A percentile compares a stretch with the other conserved stretches of the same genome.
Evolutionary conservation across 2,888 invertebrate genomes (phyloP).

Genomic region (Machimus atricapillus): DNA sequence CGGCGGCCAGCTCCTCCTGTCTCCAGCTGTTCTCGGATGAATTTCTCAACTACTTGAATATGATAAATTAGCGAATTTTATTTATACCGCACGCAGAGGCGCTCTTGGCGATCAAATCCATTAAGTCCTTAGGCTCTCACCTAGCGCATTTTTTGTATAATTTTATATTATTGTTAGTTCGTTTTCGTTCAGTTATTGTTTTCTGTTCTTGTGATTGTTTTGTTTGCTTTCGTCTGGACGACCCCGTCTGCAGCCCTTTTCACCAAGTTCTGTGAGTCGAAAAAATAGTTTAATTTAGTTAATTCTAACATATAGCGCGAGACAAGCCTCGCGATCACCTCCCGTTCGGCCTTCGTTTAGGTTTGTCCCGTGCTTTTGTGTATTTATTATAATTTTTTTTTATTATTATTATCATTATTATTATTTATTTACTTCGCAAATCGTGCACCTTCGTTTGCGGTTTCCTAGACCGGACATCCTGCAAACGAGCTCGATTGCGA

Average conservation of each 20-base stretch:
- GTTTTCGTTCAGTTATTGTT: slow-evolving; percentile 34
- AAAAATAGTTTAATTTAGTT: slow-evolving; percentile 30
- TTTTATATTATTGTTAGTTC: slow-evolving; percentile 34
- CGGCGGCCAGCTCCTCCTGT: slow-evolving; percentile 64
- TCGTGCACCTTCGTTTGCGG: not conserved
- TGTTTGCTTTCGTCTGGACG: slow-evolving; percentile 2
- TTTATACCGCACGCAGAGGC: slow-evolving; percentile 16
- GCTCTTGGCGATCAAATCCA: not conserved
- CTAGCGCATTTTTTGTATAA: not conserved
- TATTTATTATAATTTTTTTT: not conserved
- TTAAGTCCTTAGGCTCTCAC: not conserved
- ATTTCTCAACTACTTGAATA: slow-evolving; percentile 70
- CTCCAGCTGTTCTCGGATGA: slow-evolving; percentile 71
- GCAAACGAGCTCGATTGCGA: not conserved
- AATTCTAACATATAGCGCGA: slow-evolving; percentile 24
- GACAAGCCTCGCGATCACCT: not conserved
- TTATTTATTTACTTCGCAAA: not conserved
- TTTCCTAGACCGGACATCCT: not conserved
- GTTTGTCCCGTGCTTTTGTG: not conserved
- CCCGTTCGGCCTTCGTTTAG: not conserved
- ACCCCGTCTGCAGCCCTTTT: not conserved
- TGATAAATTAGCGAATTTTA: slow-evolving; percentile 63
- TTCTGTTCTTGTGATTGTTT: slow-evolving; percentile 29
- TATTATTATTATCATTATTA: not conserved
- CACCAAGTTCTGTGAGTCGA: not conserved